Conservation (phyloP, 2,797 vertebrate genomes). For the Pygocentrus nattereri region DNA sequence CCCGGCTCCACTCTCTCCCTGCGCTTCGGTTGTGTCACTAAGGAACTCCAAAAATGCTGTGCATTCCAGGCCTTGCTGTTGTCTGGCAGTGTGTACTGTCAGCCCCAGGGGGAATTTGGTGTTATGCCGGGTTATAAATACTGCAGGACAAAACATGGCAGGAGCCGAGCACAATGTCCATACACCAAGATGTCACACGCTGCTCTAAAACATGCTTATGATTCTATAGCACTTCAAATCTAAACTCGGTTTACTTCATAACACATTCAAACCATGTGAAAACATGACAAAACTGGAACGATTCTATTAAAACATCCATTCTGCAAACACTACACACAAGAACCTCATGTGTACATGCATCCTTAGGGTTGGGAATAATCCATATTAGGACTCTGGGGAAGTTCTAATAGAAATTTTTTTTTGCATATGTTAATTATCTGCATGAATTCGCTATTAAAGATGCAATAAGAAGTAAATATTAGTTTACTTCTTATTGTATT, state of each 20-base stretch:
- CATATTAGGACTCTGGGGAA: no score
- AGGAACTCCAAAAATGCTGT: conserved; percentile 52
- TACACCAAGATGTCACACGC: not conserved
- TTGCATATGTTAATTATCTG: no score
- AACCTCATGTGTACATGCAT: no score
- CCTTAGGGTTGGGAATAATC: no score
- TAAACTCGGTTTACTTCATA: conserved; percentile 12
- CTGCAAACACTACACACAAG: no score
- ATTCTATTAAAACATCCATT: conserved; percentile 2
- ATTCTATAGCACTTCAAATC: conserved; percentile 1
- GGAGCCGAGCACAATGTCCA: not conserved
- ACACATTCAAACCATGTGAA: conserved; percentile 7
- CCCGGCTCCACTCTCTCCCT: conserved; percentile 14
- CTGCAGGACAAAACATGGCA: conserved; percentile 5
- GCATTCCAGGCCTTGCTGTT: conserved; percentile 50
- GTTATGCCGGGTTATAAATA: conserved; percentile 47
- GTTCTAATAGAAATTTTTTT: no score
- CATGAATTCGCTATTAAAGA: no score
- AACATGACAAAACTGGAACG: not conserved
- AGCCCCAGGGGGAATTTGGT: conserved; percentile 25
- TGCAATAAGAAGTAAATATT: no score
- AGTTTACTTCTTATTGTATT: no score
- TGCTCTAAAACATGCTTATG: not conserved
- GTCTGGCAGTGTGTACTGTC: conserved; percentile 36
- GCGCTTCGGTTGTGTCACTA: conserved; percentile 47